Conservation (phyloP, 1,140 invertebrate genomes). For the Euschistus heros region DNA sequence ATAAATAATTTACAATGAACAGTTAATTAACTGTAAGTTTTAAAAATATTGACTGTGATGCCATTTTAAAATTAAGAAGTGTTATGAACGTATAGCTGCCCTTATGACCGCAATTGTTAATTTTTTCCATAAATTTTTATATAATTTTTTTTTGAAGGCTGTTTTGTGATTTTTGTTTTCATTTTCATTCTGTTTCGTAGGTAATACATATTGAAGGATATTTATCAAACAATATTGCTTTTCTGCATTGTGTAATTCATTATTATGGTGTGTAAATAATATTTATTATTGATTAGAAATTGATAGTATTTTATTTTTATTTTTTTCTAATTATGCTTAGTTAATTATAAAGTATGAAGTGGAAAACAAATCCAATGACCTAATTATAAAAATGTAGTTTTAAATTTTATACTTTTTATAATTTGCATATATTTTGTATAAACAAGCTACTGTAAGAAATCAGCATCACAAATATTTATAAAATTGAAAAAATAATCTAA, state of each 20-base stretch:
- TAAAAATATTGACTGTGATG: conserved; percentile 14
- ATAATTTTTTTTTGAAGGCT: not conserved
- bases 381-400: conserved; percentile 10
- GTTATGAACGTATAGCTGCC: not conserved
- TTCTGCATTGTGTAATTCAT: not conserved
- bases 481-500: not conserved
- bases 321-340: not conserved
- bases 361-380: conserved; percentile 1
- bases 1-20: not conserved
- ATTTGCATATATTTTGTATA: conserved; percentile 13
- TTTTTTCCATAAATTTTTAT: not conserved
- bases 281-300: not conserved
- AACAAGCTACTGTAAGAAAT: not conserved
- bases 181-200: not conserved
- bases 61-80: conserved; percentile 5
- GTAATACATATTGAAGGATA: not conserved
- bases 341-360: not conserved
- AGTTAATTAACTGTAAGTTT: not conserved
- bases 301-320: not conserved
- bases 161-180: not conserved
- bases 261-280: not conserved
- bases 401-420: conserved; percentile 12
- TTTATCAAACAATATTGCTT: not conserved
- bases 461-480: conserved; percentile 9
- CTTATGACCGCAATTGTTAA: too few species aligned